A percentile compares a stretch with the other conserved stretches of the same genome.
phyloP scores from a whole-genome alignment of 2,113 vertebrate species.

The Coturnix japonica region DNA sequence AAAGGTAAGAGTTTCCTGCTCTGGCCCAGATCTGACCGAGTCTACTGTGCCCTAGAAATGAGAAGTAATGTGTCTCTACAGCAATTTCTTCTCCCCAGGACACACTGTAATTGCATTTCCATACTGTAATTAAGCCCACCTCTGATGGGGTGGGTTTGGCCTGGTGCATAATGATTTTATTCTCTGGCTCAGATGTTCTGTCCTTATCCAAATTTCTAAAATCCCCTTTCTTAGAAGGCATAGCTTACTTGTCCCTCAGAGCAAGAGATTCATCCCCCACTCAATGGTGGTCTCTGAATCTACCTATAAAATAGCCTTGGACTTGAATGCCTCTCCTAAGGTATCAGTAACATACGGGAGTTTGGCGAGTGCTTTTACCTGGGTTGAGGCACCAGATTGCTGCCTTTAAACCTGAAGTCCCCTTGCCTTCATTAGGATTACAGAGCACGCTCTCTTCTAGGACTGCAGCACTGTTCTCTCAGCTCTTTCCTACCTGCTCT shows the following conservation, averaged over 20 bases:
- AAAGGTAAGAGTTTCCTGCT: constrained; percentile 73
- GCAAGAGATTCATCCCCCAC: background rate
- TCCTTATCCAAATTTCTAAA: background rate
- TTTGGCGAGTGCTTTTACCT: background rate
- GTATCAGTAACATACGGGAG: background rate
- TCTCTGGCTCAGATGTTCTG: background rate
- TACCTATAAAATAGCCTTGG: background rate
- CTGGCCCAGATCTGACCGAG: background rate
- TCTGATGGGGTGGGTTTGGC: background rate
- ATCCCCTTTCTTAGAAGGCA: background rate
- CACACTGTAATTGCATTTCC: background rate
- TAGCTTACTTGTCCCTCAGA: background rate
- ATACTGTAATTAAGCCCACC: background rate
- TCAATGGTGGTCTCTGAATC: background rate
- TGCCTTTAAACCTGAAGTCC: background rate
- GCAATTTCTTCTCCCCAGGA: background rate
- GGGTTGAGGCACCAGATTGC: background rate
- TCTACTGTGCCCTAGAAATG: background rate
- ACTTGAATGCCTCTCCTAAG: background rate
- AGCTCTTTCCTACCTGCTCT: fast-evolving
- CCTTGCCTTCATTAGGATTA: background rate
- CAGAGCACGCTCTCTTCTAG: fast-evolving
- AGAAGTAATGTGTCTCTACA: background rate
- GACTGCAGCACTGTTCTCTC: background rate
- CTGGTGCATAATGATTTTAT: background rate